These are phyloP conservation scores for Athrips mouffetella DNA, from an alignment of 2,888 invertebrate species.

Conservation along the genomic window DNA sequence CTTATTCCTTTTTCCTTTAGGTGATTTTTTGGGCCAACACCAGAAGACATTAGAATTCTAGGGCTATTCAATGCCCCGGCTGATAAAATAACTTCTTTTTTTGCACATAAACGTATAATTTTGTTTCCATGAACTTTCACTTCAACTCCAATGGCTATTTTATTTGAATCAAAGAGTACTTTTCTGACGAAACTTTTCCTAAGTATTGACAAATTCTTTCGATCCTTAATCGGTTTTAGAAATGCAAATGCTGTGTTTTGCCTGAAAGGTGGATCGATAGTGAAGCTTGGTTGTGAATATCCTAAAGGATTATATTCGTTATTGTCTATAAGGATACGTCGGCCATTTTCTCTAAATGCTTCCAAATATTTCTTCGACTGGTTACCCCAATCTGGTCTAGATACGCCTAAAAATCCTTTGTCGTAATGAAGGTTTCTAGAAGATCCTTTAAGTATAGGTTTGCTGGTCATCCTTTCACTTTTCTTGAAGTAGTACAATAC, in stretches of 20 bases:
- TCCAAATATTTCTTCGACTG: conserved; percentile 49
- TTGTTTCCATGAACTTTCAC: conserved; percentile 29
- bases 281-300: conserved; percentile 36
- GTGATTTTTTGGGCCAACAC: conserved; percentile 47
- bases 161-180: conserved; percentile 34
- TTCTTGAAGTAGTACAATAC: conserved; percentile 31
- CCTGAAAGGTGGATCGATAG: conserved; percentile 31
- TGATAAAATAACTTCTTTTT: conserved; percentile 49
- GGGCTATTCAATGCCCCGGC: conserved; percentile 51
- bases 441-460: conserved; percentile 26
- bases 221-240: conserved; percentile 37
- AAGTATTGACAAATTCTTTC: conserved; percentile 44
- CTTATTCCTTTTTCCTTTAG: conserved; percentile 38
- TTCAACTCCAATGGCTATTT: conserved; percentile 40
- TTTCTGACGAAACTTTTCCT: conserved; percentile 42
- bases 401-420: conserved; percentile 27
- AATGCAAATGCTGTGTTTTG: conserved; percentile 44
- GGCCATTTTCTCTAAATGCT: conserved; percentile 43
- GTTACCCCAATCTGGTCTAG: conserved; percentile 46
- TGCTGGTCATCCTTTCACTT: conserved; percentile 25
- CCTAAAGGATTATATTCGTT: conserved; percentile 46
- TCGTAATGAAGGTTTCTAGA: conserved; percentile 37
- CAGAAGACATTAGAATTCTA: conserved; percentile 52
- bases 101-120: conserved; percentile 29
- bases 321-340: conserved; percentile 34